Evolutionary conservation across 2,113 vertebrate genomes (phyloP).

Genomic region (Reinhardtius hippoglossoides): DNA sequence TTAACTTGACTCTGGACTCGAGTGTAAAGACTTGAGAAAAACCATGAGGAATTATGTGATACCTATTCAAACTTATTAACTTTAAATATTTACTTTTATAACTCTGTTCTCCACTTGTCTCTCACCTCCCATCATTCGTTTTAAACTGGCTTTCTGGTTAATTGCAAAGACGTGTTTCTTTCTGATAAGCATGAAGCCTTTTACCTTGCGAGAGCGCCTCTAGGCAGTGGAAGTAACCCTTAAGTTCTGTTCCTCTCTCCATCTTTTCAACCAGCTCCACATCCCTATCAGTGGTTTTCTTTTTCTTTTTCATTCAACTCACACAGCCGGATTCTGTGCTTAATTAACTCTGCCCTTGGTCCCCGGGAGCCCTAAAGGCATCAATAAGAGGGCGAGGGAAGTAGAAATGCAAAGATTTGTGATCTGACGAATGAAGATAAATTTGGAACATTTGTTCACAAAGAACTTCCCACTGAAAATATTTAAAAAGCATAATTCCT

Average conservation of each 20-base stretch:
- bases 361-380: background rate
- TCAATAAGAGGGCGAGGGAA: background rate
- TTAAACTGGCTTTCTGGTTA: constrained; percentile 55
- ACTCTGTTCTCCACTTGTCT: too few species aligned
- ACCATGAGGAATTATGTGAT: too few species aligned
- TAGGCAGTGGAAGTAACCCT: constrained; percentile 47
- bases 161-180: constrained; percentile 64
- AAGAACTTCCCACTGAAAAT: background rate
- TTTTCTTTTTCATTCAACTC: constrained; percentile 30
- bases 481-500: background rate
- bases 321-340: constrained; percentile 30
- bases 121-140: too few species aligned
- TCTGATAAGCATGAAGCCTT: background rate
- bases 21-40: too few species aligned
- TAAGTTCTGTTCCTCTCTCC: constrained; percentile 31
- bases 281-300: constrained; percentile 8
- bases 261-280: constrained; percentile 37
- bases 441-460: constrained; percentile 2
- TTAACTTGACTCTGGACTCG: too few species aligned
- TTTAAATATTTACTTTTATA: too few species aligned
- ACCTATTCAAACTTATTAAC: too few species aligned
- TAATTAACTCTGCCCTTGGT: constrained; percentile 50
- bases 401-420: constrained; percentile 3
- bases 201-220: constrained; percentile 53
- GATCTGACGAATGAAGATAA: background rate